Base-by-base conservation (phyloP, 2,888 invertebrate species). In the Troglohyphantes excavatus region DNA sequence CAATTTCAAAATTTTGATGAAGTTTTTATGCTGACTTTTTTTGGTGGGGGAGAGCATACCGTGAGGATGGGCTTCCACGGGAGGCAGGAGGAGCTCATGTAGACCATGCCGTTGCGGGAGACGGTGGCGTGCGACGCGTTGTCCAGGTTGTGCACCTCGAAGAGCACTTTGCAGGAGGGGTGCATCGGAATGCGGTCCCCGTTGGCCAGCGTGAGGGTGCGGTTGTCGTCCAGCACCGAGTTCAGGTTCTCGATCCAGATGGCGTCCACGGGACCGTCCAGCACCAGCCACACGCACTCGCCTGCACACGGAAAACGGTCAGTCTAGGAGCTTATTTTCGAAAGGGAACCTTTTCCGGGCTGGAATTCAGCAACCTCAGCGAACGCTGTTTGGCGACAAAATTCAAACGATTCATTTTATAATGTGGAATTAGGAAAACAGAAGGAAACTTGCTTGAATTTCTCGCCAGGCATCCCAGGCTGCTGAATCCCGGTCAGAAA, bases 191-290 rank as follows among this genome's bases (percentile, higher is more conserved):
- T 95, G 43, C 99, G 95, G 94, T 99, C 99, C 6, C 99, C 98
- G 93, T 99, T 99, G 3, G 98, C 98, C 92, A 99, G 94, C 0
- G 98, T 99, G 92, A 99, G 94, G 0, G 98, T 98, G 94, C 97
- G 98, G 93, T 99, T 99, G 92, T 99, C 99, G 93, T 99, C 99
- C 76, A 99, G 94, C 0, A 99, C 99, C 0, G 98, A 98, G 94
- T 99, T 99, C 91, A 99, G 95, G 94, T 99, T 99, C 94, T 99
- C 99, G 92, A 99, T 99, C 99, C 99, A 99, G 92, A 98, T 98
- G 92, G 98, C 97, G 93, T 99, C 99, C 0, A 99, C 98, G 0
- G 98, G 98, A 0, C 99, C 99, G 93, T 99, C 98, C 61, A 99
- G 94, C 0, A 99, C 97, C 68, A 99, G 94, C 99, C 99, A 99